Percentiles rank a stretch among this genome's conserved stretches.
These are phyloP conservation scores for Ametastegia equiseti DNA, from an alignment of 2,888 invertebrate genomes.

Conservation along the genomic window DNA sequence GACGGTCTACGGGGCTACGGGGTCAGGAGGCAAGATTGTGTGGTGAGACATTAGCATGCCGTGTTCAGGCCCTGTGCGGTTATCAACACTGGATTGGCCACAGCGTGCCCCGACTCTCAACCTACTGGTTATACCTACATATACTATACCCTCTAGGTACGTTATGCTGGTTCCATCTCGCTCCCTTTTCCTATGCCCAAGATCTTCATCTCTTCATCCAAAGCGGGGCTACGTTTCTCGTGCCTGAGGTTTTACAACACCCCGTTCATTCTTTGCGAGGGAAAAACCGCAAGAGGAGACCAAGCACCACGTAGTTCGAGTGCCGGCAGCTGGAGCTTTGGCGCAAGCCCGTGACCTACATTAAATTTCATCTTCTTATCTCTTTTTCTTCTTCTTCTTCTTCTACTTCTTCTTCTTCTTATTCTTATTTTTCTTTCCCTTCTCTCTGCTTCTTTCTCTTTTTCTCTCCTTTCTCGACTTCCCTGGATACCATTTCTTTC, in stretches of 20 bases:
- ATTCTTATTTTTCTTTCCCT: neutral
- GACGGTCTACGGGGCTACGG: conserved; percentile 46
- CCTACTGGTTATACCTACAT: too few species aligned
- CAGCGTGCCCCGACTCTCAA: conserved; percentile 65
- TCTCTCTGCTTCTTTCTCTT: neutral
- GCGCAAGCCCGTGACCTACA: conserved; percentile 45
- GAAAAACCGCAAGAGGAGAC: neutral
- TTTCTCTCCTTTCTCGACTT: neutral
- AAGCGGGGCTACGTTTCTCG: neutral
- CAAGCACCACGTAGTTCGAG: conserved; percentile 13
- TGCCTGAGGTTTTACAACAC: conserved; percentile 41
- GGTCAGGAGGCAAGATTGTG: conserved; percentile 48
- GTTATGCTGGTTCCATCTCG: conserved; percentile 16
- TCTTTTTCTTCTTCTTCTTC: neutral
- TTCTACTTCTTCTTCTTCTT: neutral
- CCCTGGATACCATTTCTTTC: neutral
- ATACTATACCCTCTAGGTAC: too few species aligned
- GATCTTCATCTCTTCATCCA: conserved; percentile 47
- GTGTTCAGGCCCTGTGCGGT: conserved; percentile 61
- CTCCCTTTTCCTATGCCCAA: neutral
- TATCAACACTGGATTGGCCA: conserved; percentile 67
- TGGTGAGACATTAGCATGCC: conserved; percentile 64
- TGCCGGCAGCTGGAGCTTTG: conserved; percentile 34
- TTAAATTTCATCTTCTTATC: conserved; percentile 42
- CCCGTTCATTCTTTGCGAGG: conserved; percentile 40